Conservation (phyloP, 2,888 invertebrate genomes). For the Hypercompe scribonia region DNA sequence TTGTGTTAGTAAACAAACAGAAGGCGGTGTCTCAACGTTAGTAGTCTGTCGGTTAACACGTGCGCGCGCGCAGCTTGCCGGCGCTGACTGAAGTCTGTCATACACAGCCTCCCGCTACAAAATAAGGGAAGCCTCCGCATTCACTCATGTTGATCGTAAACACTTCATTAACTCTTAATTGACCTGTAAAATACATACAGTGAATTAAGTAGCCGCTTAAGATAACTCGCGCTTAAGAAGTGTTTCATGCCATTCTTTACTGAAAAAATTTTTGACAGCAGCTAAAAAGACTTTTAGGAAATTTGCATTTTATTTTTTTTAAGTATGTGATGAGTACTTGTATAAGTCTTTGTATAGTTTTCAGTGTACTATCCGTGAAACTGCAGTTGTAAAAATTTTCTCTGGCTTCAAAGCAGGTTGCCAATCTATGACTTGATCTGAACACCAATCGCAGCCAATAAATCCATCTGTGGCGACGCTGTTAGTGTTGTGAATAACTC, state of each 20-base stretch:
- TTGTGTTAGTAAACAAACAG: slow-evolving; percentile 78
- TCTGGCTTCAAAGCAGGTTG: neutral
- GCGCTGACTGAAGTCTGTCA: slow-evolving; percentile 82
- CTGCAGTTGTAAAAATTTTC: neutral
- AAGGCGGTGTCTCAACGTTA: slow-evolving; percentile 41
- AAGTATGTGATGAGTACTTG: neutral
- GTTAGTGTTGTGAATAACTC: slow-evolving; percentile 51
- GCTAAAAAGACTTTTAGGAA: neutral
- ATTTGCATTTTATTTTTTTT: neutral
- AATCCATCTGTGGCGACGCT: slow-evolving; percentile 45
- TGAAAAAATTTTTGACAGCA: neutral
- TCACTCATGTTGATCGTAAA: slow-evolving; percentile 44
- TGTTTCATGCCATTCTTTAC: neutral
- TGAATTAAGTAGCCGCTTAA: slow-evolving; percentile 19
- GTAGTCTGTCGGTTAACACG: slow-evolving; percentile 65
- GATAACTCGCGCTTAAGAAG: neutral
- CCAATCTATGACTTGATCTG: slow-evolving; percentile 30
- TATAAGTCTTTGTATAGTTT: neutral
- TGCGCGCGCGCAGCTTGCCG: slow-evolving; percentile 81
- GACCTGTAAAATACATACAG: slow-evolving; percentile 33
- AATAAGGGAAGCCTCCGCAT: slow-evolving; percentile 64
- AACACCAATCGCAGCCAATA: slow-evolving; percentile 45
- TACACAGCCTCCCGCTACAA: slow-evolving; percentile 72
- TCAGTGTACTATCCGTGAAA: neutral
- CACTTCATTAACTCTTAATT: slow-evolving; percentile 47